A percentile compares a stretch with the other conserved stretches of the same genome.
phyloP scores from a whole-genome alignment of 2,113 vertebrate species.

The Labeo rohita region DNA sequence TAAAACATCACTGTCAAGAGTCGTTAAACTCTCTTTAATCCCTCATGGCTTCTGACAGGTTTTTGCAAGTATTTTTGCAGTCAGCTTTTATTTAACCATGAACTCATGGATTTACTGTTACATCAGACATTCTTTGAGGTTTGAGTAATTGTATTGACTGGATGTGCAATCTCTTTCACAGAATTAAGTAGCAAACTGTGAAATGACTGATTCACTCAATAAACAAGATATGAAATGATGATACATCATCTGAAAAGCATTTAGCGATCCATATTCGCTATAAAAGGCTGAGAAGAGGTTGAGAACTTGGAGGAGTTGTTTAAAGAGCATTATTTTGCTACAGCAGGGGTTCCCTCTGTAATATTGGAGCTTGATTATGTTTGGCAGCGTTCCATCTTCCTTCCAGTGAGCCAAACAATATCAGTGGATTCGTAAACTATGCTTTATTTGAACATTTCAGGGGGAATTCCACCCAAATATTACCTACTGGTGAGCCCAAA shows the following conservation, averaged over 20 bases:
- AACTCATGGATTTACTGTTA: conserved; percentile 35
- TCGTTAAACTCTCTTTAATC: conserved; percentile 8
- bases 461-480: conserved; percentile 29
- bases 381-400: conserved; percentile 71
- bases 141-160: conserved; percentile 41
- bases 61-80: conserved; percentile 20
- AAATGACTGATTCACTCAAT: conserved; percentile 45
- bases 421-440: conserved; percentile 69
- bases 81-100: conserved; percentile 16
- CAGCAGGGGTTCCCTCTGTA: conserved; percentile 54
- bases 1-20: conserved; percentile 42
- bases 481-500: not conserved
- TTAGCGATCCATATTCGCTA: conserved; percentile 4
- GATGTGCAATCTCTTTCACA: conserved; percentile 12
- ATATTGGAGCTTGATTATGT: conserved; percentile 69
- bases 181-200: conserved; percentile 46
- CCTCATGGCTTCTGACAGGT: conserved; percentile 7
- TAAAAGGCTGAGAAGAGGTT: conserved; percentile 25
- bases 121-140: conserved; percentile 34
- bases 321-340: conserved; percentile 42
- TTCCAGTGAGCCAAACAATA: conserved; percentile 73
- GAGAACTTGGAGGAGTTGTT: conserved; percentile 36
- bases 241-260: conserved; percentile 41
- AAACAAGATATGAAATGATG: conserved; percentile 45
- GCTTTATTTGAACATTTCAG: conserved; percentile 68